Conservation (phyloP, 2,797 vertebrate species). For the Anisognathus igniventris region DNA sequence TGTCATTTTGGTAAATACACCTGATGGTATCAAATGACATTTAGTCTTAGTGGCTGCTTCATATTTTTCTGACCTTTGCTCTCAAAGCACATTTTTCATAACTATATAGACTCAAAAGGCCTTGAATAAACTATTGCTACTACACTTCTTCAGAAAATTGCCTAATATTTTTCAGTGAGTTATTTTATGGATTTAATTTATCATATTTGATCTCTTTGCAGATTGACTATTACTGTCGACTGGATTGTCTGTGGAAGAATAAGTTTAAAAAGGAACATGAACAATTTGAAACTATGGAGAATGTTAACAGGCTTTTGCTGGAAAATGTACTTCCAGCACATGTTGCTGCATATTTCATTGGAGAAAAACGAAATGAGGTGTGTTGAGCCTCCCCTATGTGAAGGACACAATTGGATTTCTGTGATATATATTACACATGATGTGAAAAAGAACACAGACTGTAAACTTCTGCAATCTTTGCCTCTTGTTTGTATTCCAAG, state of each 20-base stretch:
- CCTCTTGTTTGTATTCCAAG: background rate
- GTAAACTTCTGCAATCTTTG: background rate
- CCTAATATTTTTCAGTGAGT: background rate
- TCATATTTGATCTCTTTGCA: slow-evolving; percentile 37
- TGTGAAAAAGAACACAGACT: background rate
- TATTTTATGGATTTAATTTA: background rate
- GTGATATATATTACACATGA: background rate
- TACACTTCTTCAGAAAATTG: background rate
- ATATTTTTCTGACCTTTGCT: background rate
- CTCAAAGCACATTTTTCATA: background rate
- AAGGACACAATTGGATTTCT: background rate
- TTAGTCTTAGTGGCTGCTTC: background rate
- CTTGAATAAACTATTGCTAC: background rate
- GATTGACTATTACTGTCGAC: slow-evolving; percentile 92
- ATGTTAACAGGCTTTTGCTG: slow-evolving; percentile 92
- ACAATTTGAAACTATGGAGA: slow-evolving; percentile 96
- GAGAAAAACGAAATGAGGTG: slow-evolving; percentile 96
- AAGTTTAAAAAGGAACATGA: slow-evolving; percentile 95
- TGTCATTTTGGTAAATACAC: background rate
- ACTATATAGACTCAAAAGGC: background rate
- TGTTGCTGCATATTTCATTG: slow-evolving; percentile 92
- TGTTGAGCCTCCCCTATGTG: background rate
- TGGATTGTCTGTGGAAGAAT: slow-evolving; percentile 92
- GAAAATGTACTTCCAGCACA: slow-evolving; percentile 97
- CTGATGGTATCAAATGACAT: background rate